Percentiles rank a stretch among this genome's conserved stretches.
These are phyloP conservation scores for Eupithecia vulgata DNA, from an alignment of 2,888 invertebrate species.

Conservation along the genomic window DNA sequence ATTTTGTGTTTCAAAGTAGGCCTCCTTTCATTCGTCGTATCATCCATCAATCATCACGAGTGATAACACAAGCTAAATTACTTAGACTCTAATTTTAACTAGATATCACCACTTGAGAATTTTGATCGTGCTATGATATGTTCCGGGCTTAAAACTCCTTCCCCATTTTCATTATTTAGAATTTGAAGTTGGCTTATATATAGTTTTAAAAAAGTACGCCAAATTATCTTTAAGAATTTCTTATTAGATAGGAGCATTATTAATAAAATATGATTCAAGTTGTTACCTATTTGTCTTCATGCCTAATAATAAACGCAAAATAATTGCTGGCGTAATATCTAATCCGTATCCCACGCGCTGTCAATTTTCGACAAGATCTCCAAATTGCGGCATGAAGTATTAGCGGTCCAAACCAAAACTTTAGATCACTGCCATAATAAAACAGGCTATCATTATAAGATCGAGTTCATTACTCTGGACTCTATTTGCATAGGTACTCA, in stretches of 20 bases:
- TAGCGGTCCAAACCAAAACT: neutral
- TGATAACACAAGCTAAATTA: too few relatives aligned
- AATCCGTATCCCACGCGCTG: conserved; percentile 20
- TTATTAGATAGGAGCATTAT: neutral
- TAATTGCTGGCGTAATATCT: conserved; percentile 24
- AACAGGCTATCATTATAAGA: conserved; percentile 34
- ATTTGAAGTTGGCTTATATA: too few relatives aligned
- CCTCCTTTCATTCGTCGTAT: too few relatives aligned
- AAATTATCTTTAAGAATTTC: neutral
- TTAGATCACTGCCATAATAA: neutral
- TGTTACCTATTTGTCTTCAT: neutral
- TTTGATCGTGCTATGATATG: neutral
- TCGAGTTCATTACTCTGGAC: conserved; percentile 40
- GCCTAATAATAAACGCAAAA: neutral
- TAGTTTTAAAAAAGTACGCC: too few relatives aligned
- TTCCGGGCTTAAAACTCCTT: too few relatives aligned
- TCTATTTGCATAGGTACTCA: conserved; percentile 41
- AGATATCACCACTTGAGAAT: too few relatives aligned
- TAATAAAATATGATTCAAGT: neutral
- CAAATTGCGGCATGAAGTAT: conserved; percentile 33
- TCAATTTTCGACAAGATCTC: conserved; percentile 22
- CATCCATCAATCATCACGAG: too few relatives aligned
- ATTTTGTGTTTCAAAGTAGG: too few relatives aligned
- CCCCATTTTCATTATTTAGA: too few relatives aligned
- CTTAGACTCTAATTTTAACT: too few relatives aligned